These are phyloP conservation scores for Oncopodura yosiiana DNA, from an alignment of 1,140 invertebrate species.

Conservation along the genomic window DNA sequence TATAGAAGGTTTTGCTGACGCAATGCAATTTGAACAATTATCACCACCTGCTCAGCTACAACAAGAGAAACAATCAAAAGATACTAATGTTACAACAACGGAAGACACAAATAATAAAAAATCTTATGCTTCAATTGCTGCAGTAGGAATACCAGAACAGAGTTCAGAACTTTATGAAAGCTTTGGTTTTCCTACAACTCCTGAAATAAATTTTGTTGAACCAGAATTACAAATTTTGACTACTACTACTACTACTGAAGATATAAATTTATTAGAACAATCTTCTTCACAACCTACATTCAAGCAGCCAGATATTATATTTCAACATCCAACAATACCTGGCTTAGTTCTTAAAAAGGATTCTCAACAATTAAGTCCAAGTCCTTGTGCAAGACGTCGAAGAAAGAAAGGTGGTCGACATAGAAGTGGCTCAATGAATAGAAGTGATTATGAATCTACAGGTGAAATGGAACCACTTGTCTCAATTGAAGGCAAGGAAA, in stretches of 20 bases:
- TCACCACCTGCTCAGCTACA: background rate
- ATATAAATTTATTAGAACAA: background rate
- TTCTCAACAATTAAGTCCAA: background rate
- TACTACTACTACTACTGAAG: background rate
- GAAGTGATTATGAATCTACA: conserved; percentile 8
- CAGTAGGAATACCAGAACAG: conserved; percentile 10
- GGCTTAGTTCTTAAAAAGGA: conserved; percentile 25
- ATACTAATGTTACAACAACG: background rate
- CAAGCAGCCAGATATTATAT: background rate
- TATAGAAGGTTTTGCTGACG: background rate
- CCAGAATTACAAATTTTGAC: background rate
- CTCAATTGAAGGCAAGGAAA: background rate
- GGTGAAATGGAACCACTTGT: conserved; percentile 1
- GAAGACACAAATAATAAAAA: background rate
- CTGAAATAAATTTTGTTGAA: background rate
- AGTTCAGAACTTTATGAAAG: background rate
- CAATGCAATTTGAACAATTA: background rate
- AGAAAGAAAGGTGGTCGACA: background rate
- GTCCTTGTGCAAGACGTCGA: conserved; percentile 5
- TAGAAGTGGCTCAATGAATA: conserved; percentile 14
- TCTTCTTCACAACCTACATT: background rate
- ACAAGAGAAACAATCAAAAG: background rate
- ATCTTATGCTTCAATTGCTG: conserved; percentile 20
- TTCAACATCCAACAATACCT: conserved; percentile 27
- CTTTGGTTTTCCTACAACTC: background rate